Conservation (phyloP, 1,140 invertebrate genomes). For the Gonioctena quinquepunctata region DNA sequence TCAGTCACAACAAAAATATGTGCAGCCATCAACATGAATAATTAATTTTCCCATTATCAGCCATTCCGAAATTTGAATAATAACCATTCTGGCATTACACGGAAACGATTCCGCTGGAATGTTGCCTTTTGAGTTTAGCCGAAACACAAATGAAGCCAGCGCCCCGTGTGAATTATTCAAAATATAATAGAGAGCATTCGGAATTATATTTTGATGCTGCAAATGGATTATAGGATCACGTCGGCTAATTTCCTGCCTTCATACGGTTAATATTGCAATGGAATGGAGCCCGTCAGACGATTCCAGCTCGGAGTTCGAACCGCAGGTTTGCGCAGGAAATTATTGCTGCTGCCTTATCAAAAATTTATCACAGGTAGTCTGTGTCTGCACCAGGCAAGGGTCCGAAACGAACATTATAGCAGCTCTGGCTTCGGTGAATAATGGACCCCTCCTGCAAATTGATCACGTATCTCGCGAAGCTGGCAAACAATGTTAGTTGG, state of each 20-base stretch:
- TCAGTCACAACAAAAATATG: too few species aligned
- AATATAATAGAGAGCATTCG: conserved; percentile 23
- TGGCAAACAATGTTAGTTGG: too few species aligned
- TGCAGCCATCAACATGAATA: too few species aligned
- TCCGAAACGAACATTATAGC: not conserved
- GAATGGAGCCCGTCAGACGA: not conserved
- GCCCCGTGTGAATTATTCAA: conserved; percentile 20
- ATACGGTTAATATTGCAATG: conserved; percentile 19
- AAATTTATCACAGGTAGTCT: conserved; percentile 4
- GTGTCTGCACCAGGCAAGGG: not conserved
- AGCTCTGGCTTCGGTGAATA: not conserved
- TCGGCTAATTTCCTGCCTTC: conserved; percentile 19
- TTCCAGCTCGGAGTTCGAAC: not conserved
- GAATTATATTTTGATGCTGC: conserved; percentile 23
- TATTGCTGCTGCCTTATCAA: conserved; percentile 17
- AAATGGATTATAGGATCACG: conserved; percentile 23
- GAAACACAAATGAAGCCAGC: conserved; percentile 2
- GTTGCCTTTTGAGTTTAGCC: conserved; percentile 11
- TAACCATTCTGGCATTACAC: conserved; percentile 11
- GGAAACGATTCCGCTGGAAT: not conserved
- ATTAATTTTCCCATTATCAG: conserved; percentile 1
- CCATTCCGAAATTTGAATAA: conserved; percentile 19
- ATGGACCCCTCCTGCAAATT: not conserved
- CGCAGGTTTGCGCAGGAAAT: conserved; percentile 3
- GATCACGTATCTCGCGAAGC: not conserved